Evolutionary conservation across 1,140 invertebrate species (phyloP), one percentile per base, ranked within the genome.

Genomic region (Heliconius melpomene): DNA sequence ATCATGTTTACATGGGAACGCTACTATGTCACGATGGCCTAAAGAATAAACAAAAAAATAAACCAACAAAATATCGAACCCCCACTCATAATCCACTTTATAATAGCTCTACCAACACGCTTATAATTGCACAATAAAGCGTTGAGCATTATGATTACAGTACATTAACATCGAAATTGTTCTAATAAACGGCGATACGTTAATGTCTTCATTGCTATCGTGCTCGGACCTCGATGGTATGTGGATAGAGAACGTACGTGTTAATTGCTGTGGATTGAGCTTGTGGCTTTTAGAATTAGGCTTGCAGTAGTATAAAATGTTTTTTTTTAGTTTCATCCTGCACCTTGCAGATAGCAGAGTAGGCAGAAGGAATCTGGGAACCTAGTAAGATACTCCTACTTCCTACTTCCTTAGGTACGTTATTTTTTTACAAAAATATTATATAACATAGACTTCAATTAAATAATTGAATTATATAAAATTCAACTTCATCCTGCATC

Each of bases 191-290:
- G 76, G 72, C 60, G 26, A 66, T 66, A 18, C 23, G 38, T 72
- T 82, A 82, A 84, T 79, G 79, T 80, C 83, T 84, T 82, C 76
- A 84, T 82, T 57, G 40, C 60, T 26, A 52, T 40, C 72, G 74
- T 87, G 87, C 50, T 20, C 50, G 50, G 18, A 52, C 50, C 18
- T 7, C 89, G 84, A 89, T 88, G 76, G 72, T 82, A 82, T 83
- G 83, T 84, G 82, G 88, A 89, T 89, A 87, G 74, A 82, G 36
- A 79, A 79, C 77, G 79, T 82, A 80, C 60, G 72, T 74, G 29
- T 77, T 80, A 80, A 80, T 80, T 77, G 79, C 73, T 60, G 40
- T 66, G 29, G 54, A 26, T 60, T 23, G 60, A 29, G 23, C 23
- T 66, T 13, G 60, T 66, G 23, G 60, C 0, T 66, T 66, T 66